These are phyloP conservation scores for Plebejus argus DNA, from an alignment of 2,888 invertebrate species.

Conservation along the genomic window DNA sequence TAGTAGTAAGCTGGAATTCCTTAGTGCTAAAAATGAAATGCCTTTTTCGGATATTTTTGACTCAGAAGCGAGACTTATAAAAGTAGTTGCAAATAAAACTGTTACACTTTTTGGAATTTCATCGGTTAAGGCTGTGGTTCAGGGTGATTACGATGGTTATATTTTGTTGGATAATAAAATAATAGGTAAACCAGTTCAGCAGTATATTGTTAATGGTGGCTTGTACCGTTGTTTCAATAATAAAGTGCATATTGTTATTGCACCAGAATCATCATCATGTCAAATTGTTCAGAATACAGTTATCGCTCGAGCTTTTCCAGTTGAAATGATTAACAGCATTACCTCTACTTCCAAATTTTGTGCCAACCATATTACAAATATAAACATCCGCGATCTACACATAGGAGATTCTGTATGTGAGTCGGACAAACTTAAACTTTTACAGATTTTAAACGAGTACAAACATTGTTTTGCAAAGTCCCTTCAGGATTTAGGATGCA, in stretches of 20 bases:
- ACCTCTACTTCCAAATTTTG: neutral
- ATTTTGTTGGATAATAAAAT: neutral
- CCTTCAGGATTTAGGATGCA: conserved; percentile 41
- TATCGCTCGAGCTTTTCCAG: neutral
- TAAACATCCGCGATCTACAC: neutral
- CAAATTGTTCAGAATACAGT: neutral
- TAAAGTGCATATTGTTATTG: neutral
- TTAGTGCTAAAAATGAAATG: neutral
- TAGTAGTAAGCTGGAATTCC: conserved; percentile 33
- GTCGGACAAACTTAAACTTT: conserved; percentile 29
- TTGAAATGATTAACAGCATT: neutral
- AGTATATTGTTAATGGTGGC: neutral
- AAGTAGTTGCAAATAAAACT: neutral
- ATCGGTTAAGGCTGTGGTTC: neutral
- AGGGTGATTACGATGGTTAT: neutral
- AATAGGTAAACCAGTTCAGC: neutral
- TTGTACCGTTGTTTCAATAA: neutral
- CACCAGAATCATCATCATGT: neutral
- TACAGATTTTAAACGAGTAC: conserved; percentile 35
- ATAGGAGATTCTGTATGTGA: conserved; percentile 34
- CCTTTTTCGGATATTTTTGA: neutral
- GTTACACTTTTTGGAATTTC: neutral
- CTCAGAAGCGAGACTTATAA: neutral
- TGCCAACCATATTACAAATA: neutral
- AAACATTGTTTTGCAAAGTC: conserved; percentile 42